Percentiles rank a stretch among this genome's conserved stretches.
These are phyloP conservation scores for Sturnira hondurensis DNA, from an alignment of 2,113 vertebrate genomes.

Conservation along the genomic window DNA sequence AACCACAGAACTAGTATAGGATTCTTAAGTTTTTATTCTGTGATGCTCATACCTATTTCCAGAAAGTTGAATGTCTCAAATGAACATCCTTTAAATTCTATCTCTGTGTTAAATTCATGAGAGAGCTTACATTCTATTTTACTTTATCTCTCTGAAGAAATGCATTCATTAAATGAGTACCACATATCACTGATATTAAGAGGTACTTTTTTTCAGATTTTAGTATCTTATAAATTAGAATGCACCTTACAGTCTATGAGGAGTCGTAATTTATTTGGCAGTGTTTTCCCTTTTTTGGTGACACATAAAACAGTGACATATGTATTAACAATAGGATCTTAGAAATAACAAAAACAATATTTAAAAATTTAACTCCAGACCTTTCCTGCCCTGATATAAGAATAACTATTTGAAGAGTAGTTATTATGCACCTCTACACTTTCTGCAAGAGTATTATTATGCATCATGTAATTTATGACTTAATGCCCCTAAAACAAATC, in stretches of 20 bases:
- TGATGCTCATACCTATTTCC: not conserved
- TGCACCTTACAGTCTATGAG: not conserved
- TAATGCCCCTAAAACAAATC: not conserved
- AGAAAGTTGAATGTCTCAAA: not conserved
- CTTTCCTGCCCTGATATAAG: not conserved
- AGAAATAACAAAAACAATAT: not conserved
- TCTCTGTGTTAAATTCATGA: not conserved
- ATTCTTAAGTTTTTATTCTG: not conserved
- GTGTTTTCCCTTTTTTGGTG: not conserved
- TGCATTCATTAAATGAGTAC: not conserved
- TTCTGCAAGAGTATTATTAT: not conserved
- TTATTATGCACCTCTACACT: not conserved
- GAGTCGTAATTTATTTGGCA: not conserved
- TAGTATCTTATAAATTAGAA: constrained; percentile 26
- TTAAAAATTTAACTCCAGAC: not conserved
- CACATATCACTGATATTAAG: not conserved
- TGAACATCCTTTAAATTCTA: not conserved
- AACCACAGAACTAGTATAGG: not conserved
- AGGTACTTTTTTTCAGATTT: not conserved
- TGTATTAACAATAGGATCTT: not conserved
- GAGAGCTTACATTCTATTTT: not conserved
- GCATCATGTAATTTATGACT: not conserved
- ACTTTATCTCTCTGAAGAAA: not conserved
- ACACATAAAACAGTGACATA: not conserved
- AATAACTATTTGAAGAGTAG: not conserved